These are phyloP conservation scores for Hydrotaea diabolus DNA, from an alignment of 2,888 invertebrate species.

Conservation along the genomic window DNA sequence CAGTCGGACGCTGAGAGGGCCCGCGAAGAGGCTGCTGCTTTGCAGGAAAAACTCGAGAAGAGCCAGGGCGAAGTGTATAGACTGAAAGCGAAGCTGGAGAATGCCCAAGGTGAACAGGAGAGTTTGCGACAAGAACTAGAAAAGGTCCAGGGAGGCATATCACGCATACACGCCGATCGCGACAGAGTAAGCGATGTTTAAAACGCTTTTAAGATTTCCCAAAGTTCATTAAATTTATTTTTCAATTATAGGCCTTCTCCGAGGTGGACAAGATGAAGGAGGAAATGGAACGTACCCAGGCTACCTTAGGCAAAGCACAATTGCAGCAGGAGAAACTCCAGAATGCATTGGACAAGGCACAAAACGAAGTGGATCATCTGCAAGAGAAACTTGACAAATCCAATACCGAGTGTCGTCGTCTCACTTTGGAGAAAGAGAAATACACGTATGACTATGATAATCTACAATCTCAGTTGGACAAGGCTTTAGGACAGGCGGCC, in stretches of 20 bases:
- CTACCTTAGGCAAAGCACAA: conserved; percentile 94
- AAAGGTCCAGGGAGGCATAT: conserved; percentile 90
- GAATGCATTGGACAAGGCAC: conserved; percentile 92
- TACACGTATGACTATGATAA: conserved; percentile 94
- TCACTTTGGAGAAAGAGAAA: conserved; percentile 92
- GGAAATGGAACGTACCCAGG: conserved; percentile 93
- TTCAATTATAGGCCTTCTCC: conserved; percentile 83
- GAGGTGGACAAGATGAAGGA: conserved; percentile 93
- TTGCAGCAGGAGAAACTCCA: conserved; percentile 95
- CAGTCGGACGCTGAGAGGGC: conserved; percentile 92
- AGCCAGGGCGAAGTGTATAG: conserved; percentile 97
- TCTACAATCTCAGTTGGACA: conserved; percentile 94
- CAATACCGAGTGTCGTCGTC: conserved; percentile 89
- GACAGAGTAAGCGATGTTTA: conserved; percentile 83
- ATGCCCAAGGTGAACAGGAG: conserved; percentile 96
- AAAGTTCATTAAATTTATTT: neutral
- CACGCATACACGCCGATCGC: conserved; percentile 92
- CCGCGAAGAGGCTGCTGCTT: conserved; percentile 89
- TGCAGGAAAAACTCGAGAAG: conserved; percentile 96
- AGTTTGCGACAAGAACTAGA: conserved; percentile 96
- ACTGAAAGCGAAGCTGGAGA: conserved; percentile 95
- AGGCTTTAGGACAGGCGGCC: conserved; percentile 92
- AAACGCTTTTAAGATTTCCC: neutral
- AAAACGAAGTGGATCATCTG: conserved; percentile 93
- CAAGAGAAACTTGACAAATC: conserved; percentile 94